Conservation (phyloP, 2,888 invertebrate species). For the Standfussiana lucernea region DNA sequence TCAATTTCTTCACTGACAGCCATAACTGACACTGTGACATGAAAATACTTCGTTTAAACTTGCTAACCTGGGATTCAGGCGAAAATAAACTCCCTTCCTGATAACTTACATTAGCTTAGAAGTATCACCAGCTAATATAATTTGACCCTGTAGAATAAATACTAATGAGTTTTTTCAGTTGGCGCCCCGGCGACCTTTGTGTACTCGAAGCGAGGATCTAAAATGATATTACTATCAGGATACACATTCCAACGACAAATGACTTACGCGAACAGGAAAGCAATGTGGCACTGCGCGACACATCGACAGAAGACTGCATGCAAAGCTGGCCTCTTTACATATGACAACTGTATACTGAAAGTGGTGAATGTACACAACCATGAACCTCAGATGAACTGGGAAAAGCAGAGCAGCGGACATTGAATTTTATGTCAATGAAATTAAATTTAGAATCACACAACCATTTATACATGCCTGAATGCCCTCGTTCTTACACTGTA, state of each 20-base stretch:
- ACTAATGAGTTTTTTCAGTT: neutral
- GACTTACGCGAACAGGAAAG: neutral
- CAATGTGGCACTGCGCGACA: constrained; percentile 36
- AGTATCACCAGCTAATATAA: neutral
- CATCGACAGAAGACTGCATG: constrained; percentile 18
- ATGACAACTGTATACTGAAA: constrained; percentile 8
- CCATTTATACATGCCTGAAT: too few relatives aligned
- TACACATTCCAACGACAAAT: constrained; percentile 30
- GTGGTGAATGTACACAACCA: constrained; percentile 24
- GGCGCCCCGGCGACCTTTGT: constrained; percentile 4
- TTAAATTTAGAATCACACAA: too few relatives aligned
- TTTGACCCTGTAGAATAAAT: neutral
- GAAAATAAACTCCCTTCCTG: neutral
- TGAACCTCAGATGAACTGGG: neutral
- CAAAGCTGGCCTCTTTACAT: constrained; percentile 16
- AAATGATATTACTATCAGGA: constrained; percentile 34
- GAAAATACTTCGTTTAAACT: neutral
- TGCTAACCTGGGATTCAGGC: neutral
- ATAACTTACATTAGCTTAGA: neutral
- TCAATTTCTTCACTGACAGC: neutral
- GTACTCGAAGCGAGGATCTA: constrained; percentile 26
- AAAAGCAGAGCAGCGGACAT: too few relatives aligned
- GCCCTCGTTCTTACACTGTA: too few relatives aligned
- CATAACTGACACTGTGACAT: neutral
- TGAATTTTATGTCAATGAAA: too few relatives aligned